Conservation (phyloP, 2,797 vertebrate genomes). For the Rhynchotus rufescens region DNA sequence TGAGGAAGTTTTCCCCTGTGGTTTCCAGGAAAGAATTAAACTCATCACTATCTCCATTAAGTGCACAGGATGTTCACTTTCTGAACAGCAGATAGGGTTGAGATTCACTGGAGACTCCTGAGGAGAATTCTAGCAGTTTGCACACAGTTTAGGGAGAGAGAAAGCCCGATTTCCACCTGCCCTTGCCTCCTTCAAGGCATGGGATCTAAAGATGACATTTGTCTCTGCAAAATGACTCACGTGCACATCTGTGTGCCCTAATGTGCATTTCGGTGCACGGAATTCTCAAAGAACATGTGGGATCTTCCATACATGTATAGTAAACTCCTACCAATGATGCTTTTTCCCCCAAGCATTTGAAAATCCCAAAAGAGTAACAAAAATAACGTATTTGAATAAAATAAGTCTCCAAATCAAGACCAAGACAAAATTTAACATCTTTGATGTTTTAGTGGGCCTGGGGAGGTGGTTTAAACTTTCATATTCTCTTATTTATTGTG, state of each 20-base stretch:
- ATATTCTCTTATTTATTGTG: neutral
- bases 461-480: neutral
- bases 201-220: neutral
- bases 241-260: too few species aligned
- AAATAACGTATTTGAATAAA: neutral
- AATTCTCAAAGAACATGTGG: neutral
- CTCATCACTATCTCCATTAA: neutral
- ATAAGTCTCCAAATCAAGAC: neutral
- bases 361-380: neutral
- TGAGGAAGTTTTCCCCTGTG: neutral
- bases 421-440: neutral
- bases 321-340: neutral
- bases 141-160: rapidly evolving
- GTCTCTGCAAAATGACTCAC: neutral
- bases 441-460: neutral
- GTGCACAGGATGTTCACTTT: neutral
- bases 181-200: rapidly evolving
- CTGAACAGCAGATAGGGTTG: neutral
- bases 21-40: neutral
- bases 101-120: neutral
- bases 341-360: neutral
- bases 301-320: neutral
- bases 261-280: neutral
- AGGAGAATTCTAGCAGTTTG: neutral
- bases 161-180: neutral